Evolutionary conservation across 2,797 vertebrate genomes (phyloP), one percentile per base, ranked within the genome.

Genomic region (Lophotriccus pileatus): DNA sequence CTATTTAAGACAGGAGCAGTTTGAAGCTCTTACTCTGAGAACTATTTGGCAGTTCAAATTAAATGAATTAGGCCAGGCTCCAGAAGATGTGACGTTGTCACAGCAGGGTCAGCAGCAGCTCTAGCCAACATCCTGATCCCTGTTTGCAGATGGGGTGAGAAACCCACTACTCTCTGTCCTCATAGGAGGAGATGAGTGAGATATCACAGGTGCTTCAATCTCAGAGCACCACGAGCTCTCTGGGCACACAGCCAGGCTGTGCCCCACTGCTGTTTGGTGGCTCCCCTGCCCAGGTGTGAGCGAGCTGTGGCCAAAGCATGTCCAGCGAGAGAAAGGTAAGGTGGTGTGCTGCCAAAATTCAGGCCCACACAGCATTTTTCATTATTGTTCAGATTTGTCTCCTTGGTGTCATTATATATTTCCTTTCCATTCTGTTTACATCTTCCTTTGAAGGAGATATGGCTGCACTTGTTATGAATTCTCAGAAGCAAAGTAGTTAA

Each of bases 21-120:
- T 92, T 74, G 89, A 92, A 83, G 82, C 30, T 60, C 47, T 87
- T 85, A 63, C 37, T 7, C 41, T 59, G n/a, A 95, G 55, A 95
- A 75, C 75, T 82, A 44, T 52, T 87, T 87, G 87, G 78, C 77
- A 94, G 81, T 44, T 83, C 56, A 89, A 74, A 93, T 87, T 74
- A 87, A 78, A 90, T 70, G 7, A 86, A 76, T 89, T 69, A 80
- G 72, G 84, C 52, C 59, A 28, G 44, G 36, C 25, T 94, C 18
- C 81, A 93, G 81, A 62, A 70, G 78, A 84, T 44, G 56, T 69
- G 79, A 79, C 2, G 1, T 17, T 77, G 75, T 76, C 80, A 88
- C 83, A 88, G 55, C 8, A 6, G 75, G 52, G 52, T 44, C 14
- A 7, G 50, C 67, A 69, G 67, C 67, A 94, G 50, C 44, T 34